A percentile compares a stretch with the other conserved stretches of the same genome.
Conservation (phyloP, 2,113 vertebrate genomes). For the Odontesthes bonariensis region DNA sequence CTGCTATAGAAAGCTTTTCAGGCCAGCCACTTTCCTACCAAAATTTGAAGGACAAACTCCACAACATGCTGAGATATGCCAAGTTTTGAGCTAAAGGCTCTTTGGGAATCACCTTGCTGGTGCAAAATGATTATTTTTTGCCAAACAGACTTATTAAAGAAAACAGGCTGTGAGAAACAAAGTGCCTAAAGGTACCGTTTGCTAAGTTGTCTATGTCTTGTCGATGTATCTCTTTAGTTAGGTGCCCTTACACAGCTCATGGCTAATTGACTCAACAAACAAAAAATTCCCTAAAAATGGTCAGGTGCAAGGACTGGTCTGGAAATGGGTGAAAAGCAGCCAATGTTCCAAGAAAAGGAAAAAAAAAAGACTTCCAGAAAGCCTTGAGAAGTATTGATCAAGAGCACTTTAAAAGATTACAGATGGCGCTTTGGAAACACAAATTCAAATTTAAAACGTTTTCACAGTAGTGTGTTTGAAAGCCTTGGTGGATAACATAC, state of each 20-base stretch:
- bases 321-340: background rate
- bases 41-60: too few species aligned
- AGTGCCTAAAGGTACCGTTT: too few species aligned
- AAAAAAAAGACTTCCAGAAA: too few species aligned
- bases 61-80: background rate
- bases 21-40: too few species aligned
- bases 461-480: background rate
- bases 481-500: conserved; percentile 25
- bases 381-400: background rate
- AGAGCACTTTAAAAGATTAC: background rate
- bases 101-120: background rate
- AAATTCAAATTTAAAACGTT: too few species aligned
- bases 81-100: background rate
- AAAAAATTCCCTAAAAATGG: background rate
- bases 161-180: too few species aligned
- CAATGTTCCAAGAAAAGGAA: background rate
- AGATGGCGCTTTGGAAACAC: too few species aligned
- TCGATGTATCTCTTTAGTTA: background rate
- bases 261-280: background rate
- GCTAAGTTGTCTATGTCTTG: too few species aligned
- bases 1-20: too few species aligned
- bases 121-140: background rate
- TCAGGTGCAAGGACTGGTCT: too few species aligned
- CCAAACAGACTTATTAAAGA: background rate
- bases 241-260: background rate